Percentiles rank a stretch among this genome's conserved stretches.
These are phyloP conservation scores for Corella eumyota DNA, from an alignment of 23 tunicate species.

Conservation along the genomic window DNA sequence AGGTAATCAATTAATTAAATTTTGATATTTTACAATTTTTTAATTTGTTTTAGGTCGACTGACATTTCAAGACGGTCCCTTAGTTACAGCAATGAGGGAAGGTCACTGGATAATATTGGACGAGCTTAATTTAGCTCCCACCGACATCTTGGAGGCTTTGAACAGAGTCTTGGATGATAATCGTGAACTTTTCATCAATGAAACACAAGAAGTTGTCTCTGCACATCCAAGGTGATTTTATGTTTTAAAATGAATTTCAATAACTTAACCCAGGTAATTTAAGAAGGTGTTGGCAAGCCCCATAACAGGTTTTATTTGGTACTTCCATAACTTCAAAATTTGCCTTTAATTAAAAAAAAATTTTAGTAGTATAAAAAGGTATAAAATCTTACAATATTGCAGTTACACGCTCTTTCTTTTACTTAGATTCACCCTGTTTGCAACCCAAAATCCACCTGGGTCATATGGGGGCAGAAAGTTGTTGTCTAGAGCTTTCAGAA, in stretches of 20 bases:
- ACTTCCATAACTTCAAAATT: too few species aligned
- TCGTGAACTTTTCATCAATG: conserved; percentile 89
- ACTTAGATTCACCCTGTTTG: conserved; percentile 35
- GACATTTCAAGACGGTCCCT: conserved; percentile 89
- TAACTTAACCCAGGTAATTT: too few species aligned
- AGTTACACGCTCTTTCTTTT: too few species aligned
- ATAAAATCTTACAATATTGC: too few species aligned
- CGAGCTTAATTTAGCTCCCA: conserved; percentile 94
- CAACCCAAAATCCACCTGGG: conserved; percentile 97
- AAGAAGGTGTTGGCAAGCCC: too few species aligned
- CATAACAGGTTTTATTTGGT: too few species aligned
- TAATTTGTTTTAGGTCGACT: conserved; percentile 30
- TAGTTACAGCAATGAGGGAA: conserved; percentile 96
- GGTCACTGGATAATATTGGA: conserved; percentile 94
- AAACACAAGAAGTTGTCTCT: conserved; percentile 74
- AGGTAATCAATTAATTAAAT: neutral
- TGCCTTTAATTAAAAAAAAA: too few species aligned
- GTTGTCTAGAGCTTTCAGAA: conserved; percentile 80
- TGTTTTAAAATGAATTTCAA: too few species aligned
- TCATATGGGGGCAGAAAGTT: conserved; percentile 84
- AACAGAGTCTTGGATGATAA: conserved; percentile 98
- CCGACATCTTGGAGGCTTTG: conserved; percentile 92
- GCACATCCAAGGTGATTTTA: conserved; percentile 73
- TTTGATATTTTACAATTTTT: neutral
- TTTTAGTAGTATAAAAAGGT: too few species aligned